These are phyloP conservation scores for Cisticola juncidis DNA, from an alignment of 2,113 vertebrate genomes.

Conservation along the genomic window DNA sequence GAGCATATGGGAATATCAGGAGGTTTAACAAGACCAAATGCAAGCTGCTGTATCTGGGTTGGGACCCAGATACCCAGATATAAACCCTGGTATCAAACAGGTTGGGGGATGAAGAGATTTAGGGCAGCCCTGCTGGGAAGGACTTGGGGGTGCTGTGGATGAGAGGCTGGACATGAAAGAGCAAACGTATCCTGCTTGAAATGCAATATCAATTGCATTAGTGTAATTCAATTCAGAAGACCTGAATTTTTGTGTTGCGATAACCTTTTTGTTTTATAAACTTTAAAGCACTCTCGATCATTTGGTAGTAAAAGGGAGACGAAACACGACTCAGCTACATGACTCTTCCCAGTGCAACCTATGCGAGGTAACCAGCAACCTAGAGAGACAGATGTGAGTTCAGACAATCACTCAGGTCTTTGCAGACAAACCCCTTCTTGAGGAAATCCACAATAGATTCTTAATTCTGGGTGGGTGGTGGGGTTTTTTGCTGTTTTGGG, in stretches of 20 bases:
- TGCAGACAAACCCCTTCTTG: neutral
- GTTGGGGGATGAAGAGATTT: neutral
- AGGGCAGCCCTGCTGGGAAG: neutral
- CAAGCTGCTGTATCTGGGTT: neutral
- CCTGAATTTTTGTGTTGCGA: neutral
- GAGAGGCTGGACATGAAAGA: neutral
- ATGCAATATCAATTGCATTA: neutral
- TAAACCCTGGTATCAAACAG: neutral
- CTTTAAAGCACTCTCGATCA: neutral
- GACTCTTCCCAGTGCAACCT: neutral
- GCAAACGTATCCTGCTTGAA: neutral
- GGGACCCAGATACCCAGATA: no score
- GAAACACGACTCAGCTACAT: neutral
- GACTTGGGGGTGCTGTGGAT: neutral
- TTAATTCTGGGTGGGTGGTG: neutral
- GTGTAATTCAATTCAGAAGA: neutral
- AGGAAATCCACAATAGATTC: neutral
- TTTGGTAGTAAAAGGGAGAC: neutral
- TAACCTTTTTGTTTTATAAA: neutral
- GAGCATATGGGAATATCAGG: neutral
- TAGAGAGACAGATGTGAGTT: neutral
- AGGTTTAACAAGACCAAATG: neutral
- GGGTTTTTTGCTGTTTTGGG: no score
- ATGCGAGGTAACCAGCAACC: neutral
- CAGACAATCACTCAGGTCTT: neutral